These are phyloP conservation scores for Sterna hirundo DNA, from an alignment of 2,113 vertebrate species.

Conservation along the genomic window DNA sequence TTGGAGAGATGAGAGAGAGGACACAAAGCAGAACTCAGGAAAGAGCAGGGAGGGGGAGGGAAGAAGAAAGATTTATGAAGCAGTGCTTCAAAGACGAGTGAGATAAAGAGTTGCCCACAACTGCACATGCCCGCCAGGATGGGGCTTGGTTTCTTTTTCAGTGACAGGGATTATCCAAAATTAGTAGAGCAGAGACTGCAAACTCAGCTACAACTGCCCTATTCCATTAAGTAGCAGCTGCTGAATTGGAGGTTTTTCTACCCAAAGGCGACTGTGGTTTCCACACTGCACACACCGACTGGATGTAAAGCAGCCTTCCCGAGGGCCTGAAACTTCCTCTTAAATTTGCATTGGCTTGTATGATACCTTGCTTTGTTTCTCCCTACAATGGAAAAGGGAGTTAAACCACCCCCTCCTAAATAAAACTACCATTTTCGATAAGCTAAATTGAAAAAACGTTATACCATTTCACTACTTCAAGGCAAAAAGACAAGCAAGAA, in stretches of 20 bases:
- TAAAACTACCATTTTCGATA: background rate
- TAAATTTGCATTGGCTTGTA: background rate
- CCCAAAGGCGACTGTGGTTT: background rate
- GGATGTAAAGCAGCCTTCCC: background rate
- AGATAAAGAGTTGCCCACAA: background rate
- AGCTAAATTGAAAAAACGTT: background rate
- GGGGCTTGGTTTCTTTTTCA: background rate
- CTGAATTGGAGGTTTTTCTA: background rate
- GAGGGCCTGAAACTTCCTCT: background rate
- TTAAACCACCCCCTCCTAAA: background rate
- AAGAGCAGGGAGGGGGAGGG: background rate
- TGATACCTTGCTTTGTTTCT: background rate
- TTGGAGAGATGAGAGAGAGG: background rate
- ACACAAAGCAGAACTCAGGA: conserved; percentile 24
- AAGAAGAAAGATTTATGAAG: background rate
- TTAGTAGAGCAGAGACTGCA: background rate
- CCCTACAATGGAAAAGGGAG: background rate
- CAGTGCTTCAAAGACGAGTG: background rate
- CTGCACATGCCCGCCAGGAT: background rate
- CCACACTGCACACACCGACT: background rate
- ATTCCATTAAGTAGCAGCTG: background rate
- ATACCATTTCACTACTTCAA: background rate
- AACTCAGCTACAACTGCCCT: background rate
- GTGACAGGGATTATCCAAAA: background rate
- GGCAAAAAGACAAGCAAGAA: background rate